Conservation (phyloP, 2,797 vertebrate species). For the Cetoscarus ocellatus region DNA sequence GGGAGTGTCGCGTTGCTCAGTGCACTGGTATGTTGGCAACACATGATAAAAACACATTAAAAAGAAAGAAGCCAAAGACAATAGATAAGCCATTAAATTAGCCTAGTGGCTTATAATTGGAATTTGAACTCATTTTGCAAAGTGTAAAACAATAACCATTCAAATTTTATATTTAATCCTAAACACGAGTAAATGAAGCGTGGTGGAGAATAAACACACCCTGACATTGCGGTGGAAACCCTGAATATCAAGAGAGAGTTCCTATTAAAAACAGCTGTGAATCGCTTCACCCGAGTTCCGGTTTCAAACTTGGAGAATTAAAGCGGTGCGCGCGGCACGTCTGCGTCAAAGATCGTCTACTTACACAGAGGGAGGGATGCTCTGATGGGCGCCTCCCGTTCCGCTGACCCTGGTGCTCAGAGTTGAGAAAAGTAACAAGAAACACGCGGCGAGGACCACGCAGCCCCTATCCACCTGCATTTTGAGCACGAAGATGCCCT, state of each 20-base stretch:
- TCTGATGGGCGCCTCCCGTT: slow-evolving; percentile 91
- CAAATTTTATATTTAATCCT: too few species aligned
- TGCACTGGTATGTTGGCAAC: too few species aligned
- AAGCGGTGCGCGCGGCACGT: slow-evolving; percentile 1
- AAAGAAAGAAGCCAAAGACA: too few species aligned
- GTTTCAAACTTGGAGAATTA: slow-evolving; percentile 12
- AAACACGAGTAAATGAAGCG: too few species aligned
- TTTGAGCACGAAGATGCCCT: slow-evolving; percentile 62
- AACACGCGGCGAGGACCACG: slow-evolving; percentile 73
- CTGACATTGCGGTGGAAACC: neutral
- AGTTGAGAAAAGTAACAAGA: slow-evolving; percentile 87
- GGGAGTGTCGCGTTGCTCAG: too few species aligned
- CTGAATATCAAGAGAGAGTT: neutral
- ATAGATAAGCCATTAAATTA: too few species aligned
- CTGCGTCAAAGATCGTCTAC: slow-evolving; percentile 72
- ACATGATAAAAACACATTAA: too few species aligned
- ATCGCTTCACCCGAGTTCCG: neutral
- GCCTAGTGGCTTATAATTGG: too few species aligned
- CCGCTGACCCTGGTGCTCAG: slow-evolving; percentile 82
- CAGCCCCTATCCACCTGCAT: slow-evolving; percentile 84
- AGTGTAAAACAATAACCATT: too few species aligned
- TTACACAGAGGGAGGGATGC: slow-evolving; percentile 98
- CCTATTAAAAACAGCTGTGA: neutral
- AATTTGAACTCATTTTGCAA: too few species aligned
- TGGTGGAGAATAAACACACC: neutral